Percentiles rank a stretch among this genome's conserved stretches.
Evolutionary conservation across 2,888 invertebrate species (phyloP).

Genomic region (Zonitis immaculata): DNA sequence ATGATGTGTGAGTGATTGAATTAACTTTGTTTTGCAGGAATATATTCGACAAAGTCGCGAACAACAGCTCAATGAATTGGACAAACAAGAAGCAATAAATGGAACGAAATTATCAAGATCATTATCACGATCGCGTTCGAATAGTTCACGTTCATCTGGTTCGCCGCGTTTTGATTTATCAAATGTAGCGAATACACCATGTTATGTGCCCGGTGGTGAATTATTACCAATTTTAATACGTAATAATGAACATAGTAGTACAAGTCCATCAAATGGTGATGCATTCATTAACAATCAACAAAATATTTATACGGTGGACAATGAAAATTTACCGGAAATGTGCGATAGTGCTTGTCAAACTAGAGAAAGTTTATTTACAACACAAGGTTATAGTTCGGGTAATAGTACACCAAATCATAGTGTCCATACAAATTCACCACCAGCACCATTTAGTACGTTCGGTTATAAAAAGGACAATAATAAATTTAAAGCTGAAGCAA

Average conservation of each 20-base stretch:
- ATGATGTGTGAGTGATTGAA: no score
- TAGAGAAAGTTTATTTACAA: slow-evolving; percentile 67
- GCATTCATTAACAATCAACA: slow-evolving; percentile 33
- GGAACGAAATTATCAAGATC: slow-evolving; percentile 16
- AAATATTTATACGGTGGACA: slow-evolving; percentile 41
- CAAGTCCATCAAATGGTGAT: slow-evolving; percentile 38
- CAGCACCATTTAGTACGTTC: slow-evolving; percentile 55
- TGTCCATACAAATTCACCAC: slow-evolving; percentile 40
- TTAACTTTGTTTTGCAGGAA: slow-evolving; percentile 50
- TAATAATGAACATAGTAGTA: slow-evolving; percentile 37
- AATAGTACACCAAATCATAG: slow-evolving; percentile 46
- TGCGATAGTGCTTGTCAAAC: slow-evolving; percentile 79
- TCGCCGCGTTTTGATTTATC: slow-evolving; percentile 36
- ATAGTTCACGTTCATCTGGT: slow-evolving; percentile 37
- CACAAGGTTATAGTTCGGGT: slow-evolving; percentile 44
- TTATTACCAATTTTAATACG: slow-evolving; percentile 46
- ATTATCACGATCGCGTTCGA: slow-evolving; percentile 32
- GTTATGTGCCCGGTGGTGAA: slow-evolving; percentile 51
- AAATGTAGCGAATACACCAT: slow-evolving; percentile 39
- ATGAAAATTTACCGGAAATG: slow-evolving; percentile 53
- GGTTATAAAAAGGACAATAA: slow-evolving; percentile 49
- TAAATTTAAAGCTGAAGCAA: slow-evolving; percentile 57
- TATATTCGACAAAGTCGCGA: slow-evolving; percentile 76
- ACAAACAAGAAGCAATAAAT: slow-evolving; percentile 36
- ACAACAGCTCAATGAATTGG: slow-evolving; percentile 68